phyloP scores from a whole-genome alignment of 1,140 invertebrate species.

The Steinernema khuongi region DNA sequence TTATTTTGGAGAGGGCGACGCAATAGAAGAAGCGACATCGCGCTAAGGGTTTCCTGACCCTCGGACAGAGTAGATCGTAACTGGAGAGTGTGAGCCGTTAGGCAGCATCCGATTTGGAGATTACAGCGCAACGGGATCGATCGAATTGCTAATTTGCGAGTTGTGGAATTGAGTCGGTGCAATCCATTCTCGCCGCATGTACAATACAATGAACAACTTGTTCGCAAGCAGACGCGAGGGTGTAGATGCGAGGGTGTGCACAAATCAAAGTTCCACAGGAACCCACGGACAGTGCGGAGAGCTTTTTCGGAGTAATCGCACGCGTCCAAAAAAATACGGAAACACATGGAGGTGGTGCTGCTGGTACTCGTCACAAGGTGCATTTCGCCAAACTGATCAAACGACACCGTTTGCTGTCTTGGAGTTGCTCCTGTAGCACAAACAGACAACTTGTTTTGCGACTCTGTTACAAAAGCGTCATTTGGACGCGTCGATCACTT shows the following conservation, averaged over 20 bases:
- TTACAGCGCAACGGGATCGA: neutral
- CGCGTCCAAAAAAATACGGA: neutral
- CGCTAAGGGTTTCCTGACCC: no score
- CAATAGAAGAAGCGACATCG: neutral
- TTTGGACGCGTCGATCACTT: no score
- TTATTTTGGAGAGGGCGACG: neutral
- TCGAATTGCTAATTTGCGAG: constrained; percentile 9
- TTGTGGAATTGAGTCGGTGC: neutral
- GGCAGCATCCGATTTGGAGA: neutral
- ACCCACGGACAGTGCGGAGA: no score
- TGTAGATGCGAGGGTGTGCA: no score
- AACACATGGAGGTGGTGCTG: neutral
- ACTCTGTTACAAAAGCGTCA: neutral
- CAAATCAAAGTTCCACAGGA: neutral
- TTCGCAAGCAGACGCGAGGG: neutral
- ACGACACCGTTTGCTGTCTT: neutral
- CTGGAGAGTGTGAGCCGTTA: neutral
- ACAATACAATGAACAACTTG: neutral
- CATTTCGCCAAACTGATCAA: neutral
- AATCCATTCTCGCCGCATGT: constrained; percentile 2
- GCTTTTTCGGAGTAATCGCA: neutral
- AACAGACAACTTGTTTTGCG: neutral
- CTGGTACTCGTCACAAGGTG: neutral
- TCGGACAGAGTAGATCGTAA: neutral
- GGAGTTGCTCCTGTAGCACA: neutral